Conservation (phyloP, 2,888 invertebrate genomes). For the Ametastegia equiseti region DNA sequence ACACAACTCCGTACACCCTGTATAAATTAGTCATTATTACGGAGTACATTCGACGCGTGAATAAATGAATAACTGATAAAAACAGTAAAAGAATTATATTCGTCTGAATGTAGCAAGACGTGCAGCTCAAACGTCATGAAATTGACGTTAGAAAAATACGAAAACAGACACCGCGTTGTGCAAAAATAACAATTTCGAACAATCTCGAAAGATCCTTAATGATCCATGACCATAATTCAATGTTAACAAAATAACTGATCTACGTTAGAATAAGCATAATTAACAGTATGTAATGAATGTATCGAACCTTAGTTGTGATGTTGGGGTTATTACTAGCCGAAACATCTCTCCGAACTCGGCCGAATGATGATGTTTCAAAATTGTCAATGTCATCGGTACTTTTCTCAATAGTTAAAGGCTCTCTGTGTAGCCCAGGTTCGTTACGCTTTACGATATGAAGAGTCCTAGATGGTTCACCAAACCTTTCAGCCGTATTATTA, state of each 20-base stretch:
- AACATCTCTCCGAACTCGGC: conserved; percentile 65
- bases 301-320: conserved; percentile 68
- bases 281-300: neutral
- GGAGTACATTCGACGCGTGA: neutral
- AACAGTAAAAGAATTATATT: neutral
- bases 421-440: conserved; percentile 51
- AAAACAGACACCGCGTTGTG: conserved; percentile 15
- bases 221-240: neutral
- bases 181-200: neutral
- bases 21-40: neutral
- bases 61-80: neutral
- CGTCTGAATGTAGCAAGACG: neutral
- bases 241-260: neutral
- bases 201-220: neutral
- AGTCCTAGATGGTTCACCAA: conserved; percentile 62
- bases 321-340: conserved; percentile 65
- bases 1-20: neutral
- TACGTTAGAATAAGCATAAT: neutral
- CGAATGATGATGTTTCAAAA: conserved; percentile 65
- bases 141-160: conserved; percentile 25
- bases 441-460: conserved; percentile 60
- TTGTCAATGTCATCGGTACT: conserved; percentile 52
- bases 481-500: conserved; percentile 63
- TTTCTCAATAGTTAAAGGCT: conserved; percentile 61
- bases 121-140: neutral